These are phyloP conservation scores for Digitonthophagus gazella DNA, from an alignment of 2,888 invertebrate species.

Conservation along the genomic window DNA sequence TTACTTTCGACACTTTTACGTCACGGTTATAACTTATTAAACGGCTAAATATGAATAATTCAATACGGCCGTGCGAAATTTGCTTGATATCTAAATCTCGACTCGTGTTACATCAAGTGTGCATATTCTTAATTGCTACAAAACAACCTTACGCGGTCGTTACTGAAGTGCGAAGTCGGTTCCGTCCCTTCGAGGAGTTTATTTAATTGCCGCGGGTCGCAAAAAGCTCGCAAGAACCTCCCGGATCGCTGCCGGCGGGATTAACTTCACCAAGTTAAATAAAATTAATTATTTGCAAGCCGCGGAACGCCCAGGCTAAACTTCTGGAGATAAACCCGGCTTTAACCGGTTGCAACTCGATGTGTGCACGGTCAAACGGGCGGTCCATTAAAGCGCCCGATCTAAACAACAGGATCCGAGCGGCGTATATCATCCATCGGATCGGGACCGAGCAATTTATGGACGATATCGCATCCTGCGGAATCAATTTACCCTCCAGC, in stretches of 20 bases:
- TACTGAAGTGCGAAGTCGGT: background rate
- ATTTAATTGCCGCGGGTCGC: slow-evolving; percentile 2
- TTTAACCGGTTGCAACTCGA: background rate
- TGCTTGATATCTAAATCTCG: slow-evolving; percentile 9
- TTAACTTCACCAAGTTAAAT: background rate
- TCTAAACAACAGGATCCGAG: slow-evolving; percentile 3
- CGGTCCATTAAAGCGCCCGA: background rate
- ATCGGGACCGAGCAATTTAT: slow-evolving; percentile 1
- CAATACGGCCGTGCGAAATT: background rate
- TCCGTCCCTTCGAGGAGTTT: background rate
- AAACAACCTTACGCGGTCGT: slow-evolving; percentile 23
- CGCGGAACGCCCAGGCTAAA: too few species aligned
- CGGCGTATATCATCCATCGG: background rate
- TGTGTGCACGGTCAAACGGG: background rate
- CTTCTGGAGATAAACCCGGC: background rate
- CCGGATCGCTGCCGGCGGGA: background rate
- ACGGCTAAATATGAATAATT: background rate
- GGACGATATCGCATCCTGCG: background rate
- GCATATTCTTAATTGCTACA: slow-evolving; percentile 26
- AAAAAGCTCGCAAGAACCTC: background rate
- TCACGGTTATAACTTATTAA: background rate
- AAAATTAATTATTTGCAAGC: background rate
- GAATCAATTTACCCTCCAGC: slow-evolving; percentile 8
- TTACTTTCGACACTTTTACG: background rate
- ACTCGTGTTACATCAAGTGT: slow-evolving; percentile 23